A percentile compares a stretch with the other conserved stretches of the same genome.
Evolutionary conservation across 2,888 invertebrate species (phyloP).

Genomic region (Spodoptera littoralis): DNA sequence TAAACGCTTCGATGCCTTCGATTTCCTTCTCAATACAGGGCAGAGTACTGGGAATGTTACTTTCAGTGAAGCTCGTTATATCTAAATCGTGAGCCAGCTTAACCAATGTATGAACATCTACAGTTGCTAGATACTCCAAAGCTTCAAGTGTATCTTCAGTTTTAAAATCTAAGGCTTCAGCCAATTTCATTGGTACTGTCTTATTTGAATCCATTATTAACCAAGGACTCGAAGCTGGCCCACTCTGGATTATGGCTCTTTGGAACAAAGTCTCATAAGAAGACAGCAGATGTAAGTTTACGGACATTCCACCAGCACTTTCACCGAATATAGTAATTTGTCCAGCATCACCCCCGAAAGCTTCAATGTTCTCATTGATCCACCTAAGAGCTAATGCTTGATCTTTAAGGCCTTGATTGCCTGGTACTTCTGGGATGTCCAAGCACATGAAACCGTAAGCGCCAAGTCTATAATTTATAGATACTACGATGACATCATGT

Average conservation of each 20-base stretch:
- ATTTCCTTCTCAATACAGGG: constrained; percentile 35
- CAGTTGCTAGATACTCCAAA: constrained; percentile 22
- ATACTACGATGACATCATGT: constrained; percentile 37
- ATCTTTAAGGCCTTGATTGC: constrained; percentile 68
- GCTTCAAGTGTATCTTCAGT: constrained; percentile 35
- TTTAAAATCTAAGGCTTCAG: constrained; percentile 20
- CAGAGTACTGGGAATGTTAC: background rate
- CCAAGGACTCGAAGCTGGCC: constrained; percentile 16
- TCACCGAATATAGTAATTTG: constrained; percentile 61
- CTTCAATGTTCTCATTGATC: constrained; percentile 62
- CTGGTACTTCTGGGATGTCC: constrained; percentile 57
- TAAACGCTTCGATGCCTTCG: constrained; percentile 37
- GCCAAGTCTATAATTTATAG: constrained; percentile 38
- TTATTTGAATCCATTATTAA: constrained; percentile 16
- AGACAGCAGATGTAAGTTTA: constrained; percentile 34
- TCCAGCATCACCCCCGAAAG: constrained; percentile 60
- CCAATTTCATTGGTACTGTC: constrained; percentile 20
- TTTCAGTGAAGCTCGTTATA: background rate
- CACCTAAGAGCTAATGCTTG: constrained; percentile 63
- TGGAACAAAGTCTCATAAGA: constrained; percentile 38
- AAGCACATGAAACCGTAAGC: constrained; percentile 63
- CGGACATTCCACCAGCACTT: constrained; percentile 60
- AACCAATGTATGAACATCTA: constrained; percentile 19
- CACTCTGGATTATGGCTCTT: constrained; percentile 43
- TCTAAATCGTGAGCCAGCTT: constrained; percentile 12